These are phyloP conservation scores for Lithophane ornitopus DNA, from an alignment of 2,888 invertebrate genomes.

Conservation along the genomic window DNA sequence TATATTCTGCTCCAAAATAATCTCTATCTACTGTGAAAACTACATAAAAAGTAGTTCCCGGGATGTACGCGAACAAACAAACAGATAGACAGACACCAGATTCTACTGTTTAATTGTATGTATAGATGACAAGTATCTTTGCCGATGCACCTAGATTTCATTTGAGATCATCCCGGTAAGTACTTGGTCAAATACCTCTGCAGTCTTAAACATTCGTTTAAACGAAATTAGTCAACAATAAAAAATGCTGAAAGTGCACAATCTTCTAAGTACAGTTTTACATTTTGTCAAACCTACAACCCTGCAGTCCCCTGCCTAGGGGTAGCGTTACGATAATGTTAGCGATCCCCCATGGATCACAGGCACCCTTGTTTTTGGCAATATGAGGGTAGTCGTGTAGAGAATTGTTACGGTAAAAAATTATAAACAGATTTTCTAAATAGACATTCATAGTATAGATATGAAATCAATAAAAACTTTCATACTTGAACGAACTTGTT, in stretches of 20 bases:
- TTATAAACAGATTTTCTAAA: not conserved
- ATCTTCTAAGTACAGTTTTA: conserved; percentile 61
- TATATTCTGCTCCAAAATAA: too few relatives aligned
- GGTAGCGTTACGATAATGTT: conserved; percentile 71
- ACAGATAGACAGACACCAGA: too few relatives aligned
- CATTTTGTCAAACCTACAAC: conserved; percentile 58
- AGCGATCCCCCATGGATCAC: conserved; percentile 67
- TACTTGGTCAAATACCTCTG: not conserved
- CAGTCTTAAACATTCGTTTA: not conserved
- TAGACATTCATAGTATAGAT: too few relatives aligned
- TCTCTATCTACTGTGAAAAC: too few relatives aligned
- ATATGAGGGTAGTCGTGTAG: conserved; percentile 61
- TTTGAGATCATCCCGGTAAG: too few relatives aligned
- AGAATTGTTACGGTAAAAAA: conserved; percentile 57
- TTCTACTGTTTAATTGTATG: too few relatives aligned
- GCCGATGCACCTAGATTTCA: too few relatives aligned
- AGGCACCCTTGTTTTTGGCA: conserved; percentile 71
- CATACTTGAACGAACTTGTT: too few relatives aligned
- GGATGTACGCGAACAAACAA: too few relatives aligned
- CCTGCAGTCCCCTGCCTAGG: conserved; percentile 51
- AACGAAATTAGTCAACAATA: conserved; percentile 5
- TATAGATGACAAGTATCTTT: too few relatives aligned
- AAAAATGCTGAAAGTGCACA: conserved; percentile 46
- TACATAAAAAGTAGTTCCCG: too few relatives aligned
- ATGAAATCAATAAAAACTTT: too few relatives aligned